These are phyloP conservation scores for Prinia subflava DNA, from an alignment of 2,113 vertebrate species.

Conservation along the genomic window DNA sequence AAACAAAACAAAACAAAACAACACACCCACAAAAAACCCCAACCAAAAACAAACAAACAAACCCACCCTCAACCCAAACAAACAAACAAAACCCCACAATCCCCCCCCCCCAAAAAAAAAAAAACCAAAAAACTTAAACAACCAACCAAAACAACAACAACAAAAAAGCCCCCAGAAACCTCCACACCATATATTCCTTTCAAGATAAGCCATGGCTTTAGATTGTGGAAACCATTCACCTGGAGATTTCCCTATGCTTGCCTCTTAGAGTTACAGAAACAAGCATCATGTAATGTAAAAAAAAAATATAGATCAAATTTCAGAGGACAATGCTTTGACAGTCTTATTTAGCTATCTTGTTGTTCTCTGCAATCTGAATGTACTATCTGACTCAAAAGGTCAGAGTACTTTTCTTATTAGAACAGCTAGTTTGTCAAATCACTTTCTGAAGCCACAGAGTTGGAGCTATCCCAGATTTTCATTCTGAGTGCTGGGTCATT, in stretches of 20 bases:
- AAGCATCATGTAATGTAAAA: neutral
- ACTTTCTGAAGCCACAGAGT: neutral
- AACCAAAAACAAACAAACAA: no score
- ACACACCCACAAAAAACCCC: neutral
- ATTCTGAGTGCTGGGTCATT: neutral
- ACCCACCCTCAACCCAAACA: neutral
- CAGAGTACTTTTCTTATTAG: neutral
- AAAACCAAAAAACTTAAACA: neutral
- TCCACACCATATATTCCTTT: neutral
- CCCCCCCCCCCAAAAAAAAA: neutral
- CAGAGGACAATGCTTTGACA: neutral
- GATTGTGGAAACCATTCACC: neutral
- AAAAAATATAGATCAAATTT: neutral
- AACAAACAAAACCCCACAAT: no score
- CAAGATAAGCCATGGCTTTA: neutral
- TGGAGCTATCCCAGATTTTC: neutral
- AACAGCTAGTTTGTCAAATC: neutral
- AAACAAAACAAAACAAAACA: neutral
- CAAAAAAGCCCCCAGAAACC: neutral
- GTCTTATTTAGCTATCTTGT: neutral
- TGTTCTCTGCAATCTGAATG: neutral
- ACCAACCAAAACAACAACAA: neutral
- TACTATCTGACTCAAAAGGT: neutral
- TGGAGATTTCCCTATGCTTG: neutral
- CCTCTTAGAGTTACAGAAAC: neutral